Conservation (phyloP, 1,140 invertebrate genomes). For the Akabosia matsudoensis region DNA sequence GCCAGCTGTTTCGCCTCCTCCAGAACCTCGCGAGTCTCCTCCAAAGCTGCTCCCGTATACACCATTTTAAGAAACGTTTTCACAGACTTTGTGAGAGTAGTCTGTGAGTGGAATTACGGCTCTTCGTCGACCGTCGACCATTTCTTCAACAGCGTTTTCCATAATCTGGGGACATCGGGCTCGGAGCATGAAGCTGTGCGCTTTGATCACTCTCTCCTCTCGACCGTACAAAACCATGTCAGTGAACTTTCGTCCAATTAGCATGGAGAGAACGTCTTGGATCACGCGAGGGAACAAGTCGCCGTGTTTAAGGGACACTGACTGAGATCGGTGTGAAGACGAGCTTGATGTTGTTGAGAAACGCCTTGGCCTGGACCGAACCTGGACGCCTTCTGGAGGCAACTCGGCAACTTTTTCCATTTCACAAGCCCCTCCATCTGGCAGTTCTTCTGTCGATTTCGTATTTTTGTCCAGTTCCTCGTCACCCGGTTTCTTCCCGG, state of each 20-base stretch:
- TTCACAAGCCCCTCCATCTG: no score
- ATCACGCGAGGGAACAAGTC: background rate
- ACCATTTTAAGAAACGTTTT: slow-evolving; percentile 54
- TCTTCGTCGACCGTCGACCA: background rate
- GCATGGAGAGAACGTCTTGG: slow-evolving; percentile 49
- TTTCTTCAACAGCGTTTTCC: slow-evolving; percentile 48
- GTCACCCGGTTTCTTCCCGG: no score
- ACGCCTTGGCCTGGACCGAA: no score
- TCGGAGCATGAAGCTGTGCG: slow-evolving; percentile 53
- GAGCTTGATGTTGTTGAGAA: background rate
- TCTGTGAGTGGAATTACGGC: slow-evolving; percentile 47
- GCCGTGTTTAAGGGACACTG: background rate
- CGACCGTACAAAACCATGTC: slow-evolving; percentile 53
- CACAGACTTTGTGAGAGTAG: slow-evolving; percentile 48
- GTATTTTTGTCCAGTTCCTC: no score
- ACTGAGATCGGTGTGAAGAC: background rate
- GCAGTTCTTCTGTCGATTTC: no score
- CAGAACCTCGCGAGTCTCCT: background rate
- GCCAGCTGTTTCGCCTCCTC: background rate
- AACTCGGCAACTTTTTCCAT: no score
- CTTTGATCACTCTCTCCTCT: slow-evolving; percentile 51
- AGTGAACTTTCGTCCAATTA: slow-evolving; percentile 52
- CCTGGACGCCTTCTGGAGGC: no score
- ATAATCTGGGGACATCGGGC: slow-evolving; percentile 53
- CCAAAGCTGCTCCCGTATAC: slow-evolving; percentile 49